Base-by-base conservation (phyloP, 1,140 invertebrate genomes). In the Hirudo medicinalis region DNA sequence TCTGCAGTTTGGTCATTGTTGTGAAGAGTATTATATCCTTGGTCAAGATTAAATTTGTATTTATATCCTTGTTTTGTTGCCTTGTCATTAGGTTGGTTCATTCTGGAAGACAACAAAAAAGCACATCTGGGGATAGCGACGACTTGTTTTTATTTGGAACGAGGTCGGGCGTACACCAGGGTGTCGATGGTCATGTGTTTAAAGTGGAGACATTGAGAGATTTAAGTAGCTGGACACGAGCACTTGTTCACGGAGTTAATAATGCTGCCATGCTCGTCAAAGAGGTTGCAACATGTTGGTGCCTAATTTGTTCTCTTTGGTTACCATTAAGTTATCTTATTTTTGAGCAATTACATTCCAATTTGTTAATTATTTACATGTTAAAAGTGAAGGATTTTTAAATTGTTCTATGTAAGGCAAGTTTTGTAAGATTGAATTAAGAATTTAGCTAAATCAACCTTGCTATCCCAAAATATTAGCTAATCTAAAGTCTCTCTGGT, bases 191-290 rank as follows among this genome's bases (percentile, higher is more conserved):
- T 72, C 91, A 94, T 78, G 87, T 89, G 77, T 88, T 97, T 74
- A 85, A 92, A 54, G 90, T 92, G 5, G 94, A 97, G 84, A 95
- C 93, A 53, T 91, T 94, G 79, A 85, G 92, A 75, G 94, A 97
- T 81, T 85, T 97, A 78, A 91, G 93, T 0, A 87, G 87, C 67
- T 97, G 94, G 89, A 93, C 93, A 0, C 86, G 92, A 73, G 88
- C 90, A 25, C 85, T 97, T 49, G 91, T 97, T 60, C 91, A 95
- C 79, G 93, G 92, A 67, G 91, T 92, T 71, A 92, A 97, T 82
- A 88, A 87, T 73, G 90, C 91, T 17, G 91, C 84, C 68, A 67
- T 77, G 54, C 74, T 83, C 49, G 81, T 83, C 69, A 85, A 85
- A 77, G 87, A 89, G 80, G 82, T 89, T 9, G 84, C 85, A 32